These are phyloP conservation scores for Asarcornis scutulata DNA, from an alignment of 2,113 vertebrate species.

Conservation along the genomic window DNA sequence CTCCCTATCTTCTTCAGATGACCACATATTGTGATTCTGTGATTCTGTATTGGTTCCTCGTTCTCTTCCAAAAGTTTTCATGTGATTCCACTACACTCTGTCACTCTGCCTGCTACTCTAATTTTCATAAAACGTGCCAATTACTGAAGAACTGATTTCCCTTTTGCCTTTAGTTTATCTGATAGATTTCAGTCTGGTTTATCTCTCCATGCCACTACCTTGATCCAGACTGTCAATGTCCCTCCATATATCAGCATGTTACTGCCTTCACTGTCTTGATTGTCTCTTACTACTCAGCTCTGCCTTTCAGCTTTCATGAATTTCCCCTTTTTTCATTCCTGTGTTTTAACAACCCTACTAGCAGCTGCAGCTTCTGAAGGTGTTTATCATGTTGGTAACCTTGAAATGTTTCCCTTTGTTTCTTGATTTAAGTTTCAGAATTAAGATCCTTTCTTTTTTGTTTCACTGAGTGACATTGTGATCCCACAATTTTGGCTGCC, in stretches of 20 bases:
- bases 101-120: neutral
- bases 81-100: neutral
- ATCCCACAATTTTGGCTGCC: conserved; percentile 28
- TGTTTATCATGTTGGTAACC: neutral
- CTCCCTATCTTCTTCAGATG: neutral
- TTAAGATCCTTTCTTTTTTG: neutral
- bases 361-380: neutral
- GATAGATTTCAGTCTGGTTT: neutral
- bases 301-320: neutral
- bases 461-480: neutral
- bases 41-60: neutral
- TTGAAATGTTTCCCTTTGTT: neutral
- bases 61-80: neutral
- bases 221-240: neutral
- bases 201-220: neutral
- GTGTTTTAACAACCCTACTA: neutral
- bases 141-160: neutral
- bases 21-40: neutral
- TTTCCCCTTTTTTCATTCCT: neutral
- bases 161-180: neutral
- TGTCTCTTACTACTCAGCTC: neutral
- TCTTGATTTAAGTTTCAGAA: neutral
- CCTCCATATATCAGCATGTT: neutral
- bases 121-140: neutral
- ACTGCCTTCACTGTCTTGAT: neutral